phyloP scores from a whole-genome alignment of 2,888 invertebrate genomes.

The Cryptophagus acutangulus region DNA sequence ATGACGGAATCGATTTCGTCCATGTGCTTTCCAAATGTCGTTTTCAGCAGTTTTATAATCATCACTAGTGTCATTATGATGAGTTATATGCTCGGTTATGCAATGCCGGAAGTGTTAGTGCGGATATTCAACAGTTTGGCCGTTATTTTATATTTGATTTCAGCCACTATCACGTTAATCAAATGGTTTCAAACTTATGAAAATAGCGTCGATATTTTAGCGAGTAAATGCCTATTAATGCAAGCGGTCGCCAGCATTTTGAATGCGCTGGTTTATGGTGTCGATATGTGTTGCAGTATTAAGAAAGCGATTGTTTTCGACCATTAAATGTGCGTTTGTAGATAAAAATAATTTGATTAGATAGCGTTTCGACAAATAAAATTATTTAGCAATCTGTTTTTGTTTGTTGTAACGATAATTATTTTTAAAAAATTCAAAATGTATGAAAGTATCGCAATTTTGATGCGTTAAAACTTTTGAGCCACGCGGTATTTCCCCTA shows the following conservation, averaged over 20 bases:
- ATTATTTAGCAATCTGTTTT: too few relatives aligned
- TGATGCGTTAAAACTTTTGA: too few relatives aligned
- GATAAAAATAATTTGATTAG: too few relatives aligned
- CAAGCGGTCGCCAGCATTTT: constrained; percentile 27
- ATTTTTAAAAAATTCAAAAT: too few relatives aligned
- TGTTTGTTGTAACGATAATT: too few relatives aligned
- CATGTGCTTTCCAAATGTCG: constrained; percentile 37
- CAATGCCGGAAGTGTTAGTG: constrained; percentile 36
- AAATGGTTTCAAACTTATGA: constrained; percentile 15
- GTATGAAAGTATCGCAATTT: too few relatives aligned
- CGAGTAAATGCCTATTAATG: constrained; percentile 23
- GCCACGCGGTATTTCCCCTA: too few relatives aligned
- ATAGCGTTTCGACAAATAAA: too few relatives aligned
- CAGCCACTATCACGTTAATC: constrained; percentile 23
- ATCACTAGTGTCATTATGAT: constrained; percentile 37
- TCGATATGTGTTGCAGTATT: constrained; percentile 31
- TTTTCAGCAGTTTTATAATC: constrained; percentile 36
- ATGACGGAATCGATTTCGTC: constrained; percentile 26
- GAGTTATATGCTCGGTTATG: constrained; percentile 35
- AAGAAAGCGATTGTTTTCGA: constrained; percentile 21
- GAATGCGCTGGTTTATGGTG: constrained; percentile 30
- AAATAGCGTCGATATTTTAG: constrained; percentile 7
- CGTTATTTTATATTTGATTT: constrained; percentile 34
- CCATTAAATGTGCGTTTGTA: background rate
- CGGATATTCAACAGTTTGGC: constrained; percentile 37